A percentile compares a stretch with the other conserved stretches of the same genome.
Conservation (phyloP, 2,888 invertebrate genomes). For the Rugalucina vietnamica region DNA sequence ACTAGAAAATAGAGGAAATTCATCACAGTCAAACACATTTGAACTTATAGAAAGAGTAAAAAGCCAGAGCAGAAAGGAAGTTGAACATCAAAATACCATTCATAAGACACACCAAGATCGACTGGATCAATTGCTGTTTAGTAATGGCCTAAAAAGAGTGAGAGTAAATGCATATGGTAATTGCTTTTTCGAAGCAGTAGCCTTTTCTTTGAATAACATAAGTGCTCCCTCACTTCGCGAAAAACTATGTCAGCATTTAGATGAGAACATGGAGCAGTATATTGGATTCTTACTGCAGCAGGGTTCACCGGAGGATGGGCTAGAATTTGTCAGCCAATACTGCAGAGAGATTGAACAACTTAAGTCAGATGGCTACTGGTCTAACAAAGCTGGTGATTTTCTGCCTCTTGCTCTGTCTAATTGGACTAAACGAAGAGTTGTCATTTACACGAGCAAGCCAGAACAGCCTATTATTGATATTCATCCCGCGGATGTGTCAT, state of each 20-base stretch:
- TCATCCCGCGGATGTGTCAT: neutral
- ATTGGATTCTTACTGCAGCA: neutral
- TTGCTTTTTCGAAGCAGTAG: conserved; percentile 20
- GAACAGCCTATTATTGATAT: neutral
- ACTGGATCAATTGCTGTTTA: neutral
- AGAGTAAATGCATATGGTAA: conserved; percentile 29
- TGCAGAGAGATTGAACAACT: neutral
- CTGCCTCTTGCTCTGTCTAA: conserved; percentile 25
- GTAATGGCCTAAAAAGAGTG: conserved; percentile 1
- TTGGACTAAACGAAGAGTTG: neutral
- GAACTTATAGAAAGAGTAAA: neutral
- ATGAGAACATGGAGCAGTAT: conserved; percentile 1
- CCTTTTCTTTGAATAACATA: neutral
- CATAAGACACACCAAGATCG: neutral
- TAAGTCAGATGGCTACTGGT: neutral
- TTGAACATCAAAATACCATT: neutral
- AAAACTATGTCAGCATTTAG: neutral
- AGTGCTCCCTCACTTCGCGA: no score
- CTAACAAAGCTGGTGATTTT: conserved; percentile 6
- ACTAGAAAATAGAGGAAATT: no score
- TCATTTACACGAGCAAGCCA: neutral
- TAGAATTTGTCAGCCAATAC: neutral
- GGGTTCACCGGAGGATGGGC: neutral
- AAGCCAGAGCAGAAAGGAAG: neutral
- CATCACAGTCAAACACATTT: no score